Evolutionary conservation across 2,113 vertebrate genomes (phyloP), one percentile per base, ranked within the genome.

Genomic region (Etheostoma cragini): DNA sequence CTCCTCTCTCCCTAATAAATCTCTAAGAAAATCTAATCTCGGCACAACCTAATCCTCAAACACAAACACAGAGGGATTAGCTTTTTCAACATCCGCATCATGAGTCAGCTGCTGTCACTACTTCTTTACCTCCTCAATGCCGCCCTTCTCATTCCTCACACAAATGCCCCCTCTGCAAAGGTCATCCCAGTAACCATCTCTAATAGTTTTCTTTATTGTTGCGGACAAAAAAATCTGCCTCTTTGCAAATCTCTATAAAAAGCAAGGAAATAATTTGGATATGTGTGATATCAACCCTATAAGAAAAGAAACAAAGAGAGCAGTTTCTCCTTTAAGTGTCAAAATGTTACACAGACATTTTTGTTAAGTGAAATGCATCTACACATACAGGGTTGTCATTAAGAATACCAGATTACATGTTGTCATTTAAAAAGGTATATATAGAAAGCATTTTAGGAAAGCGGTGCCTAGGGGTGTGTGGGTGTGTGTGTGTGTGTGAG

Each of bases 11-110:
- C 58, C 47, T 67, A 67, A 86, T 86, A 81, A 89, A 91, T 88
- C 86, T 91, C 88, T 24, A 85, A 86, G 72, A 82, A 91, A 90
- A 86, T 82, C 80, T 87, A 82, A 92, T 92, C 89, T 82, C 72
- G 57, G 24, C 19, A n/a, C 56, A 45, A 54, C 11, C 15, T 93
- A 89, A 95, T 92, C 89, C 80, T 54, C 72, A 72, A 14, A 75
- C 61, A 80, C 62, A 80, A 35, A 72, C 67, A 58, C 46, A 65
- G 15, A 82, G 57, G 52, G 87, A 89, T 93, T 80, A 88, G 19
- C 17, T 56, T 62, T 85, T 64, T 84, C 8, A 83, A 83, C 72
- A 80, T 14, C 30, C 1, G 65, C 16, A 6, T 67, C 83, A 77
- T 45, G 56, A 67, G 66, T 80, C 56, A 79, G 65, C 78, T 49